A percentile compares a stretch with the other conserved stretches of the same genome.
phyloP scores from a whole-genome alignment of 1,140 invertebrate species.

The Mya arenaria region DNA sequence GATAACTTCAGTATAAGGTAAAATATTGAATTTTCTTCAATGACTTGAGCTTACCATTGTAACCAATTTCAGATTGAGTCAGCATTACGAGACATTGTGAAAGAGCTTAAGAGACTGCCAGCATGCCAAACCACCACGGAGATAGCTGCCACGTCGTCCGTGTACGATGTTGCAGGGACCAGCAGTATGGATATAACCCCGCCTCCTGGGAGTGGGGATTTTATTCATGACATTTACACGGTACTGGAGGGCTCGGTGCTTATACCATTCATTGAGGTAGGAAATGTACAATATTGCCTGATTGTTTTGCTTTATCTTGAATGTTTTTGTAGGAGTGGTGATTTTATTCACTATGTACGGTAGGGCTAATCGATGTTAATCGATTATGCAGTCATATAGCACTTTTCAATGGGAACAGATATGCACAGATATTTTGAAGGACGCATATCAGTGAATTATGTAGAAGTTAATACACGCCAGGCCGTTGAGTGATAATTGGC shows the following conservation, averaged over 20 bases:
- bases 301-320: no score
- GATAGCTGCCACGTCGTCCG: background rate
- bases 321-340: no score
- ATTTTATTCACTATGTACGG: no score
- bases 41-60: background rate
- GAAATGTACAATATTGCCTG: no score
- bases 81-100: constrained; percentile 5
- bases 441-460: no score
- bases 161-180: background rate
- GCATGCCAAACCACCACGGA: background rate
- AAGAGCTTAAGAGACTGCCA: constrained; percentile 4
- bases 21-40: background rate
- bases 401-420: no score
- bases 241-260: background rate
- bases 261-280: background rate
- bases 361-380: no score
- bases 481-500: no score
- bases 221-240: background rate
- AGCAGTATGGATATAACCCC: background rate
- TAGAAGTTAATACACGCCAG: no score
- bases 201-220: background rate
- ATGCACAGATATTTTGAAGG: no score
- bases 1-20: no score
- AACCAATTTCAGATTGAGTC: constrained; percentile 11
- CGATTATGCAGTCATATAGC: no score